Percentiles rank a stretch among this genome's conserved stretches.
phyloP scores from a whole-genome alignment of 2,888 invertebrate species.

The Myopa tessellatipennis region DNA sequence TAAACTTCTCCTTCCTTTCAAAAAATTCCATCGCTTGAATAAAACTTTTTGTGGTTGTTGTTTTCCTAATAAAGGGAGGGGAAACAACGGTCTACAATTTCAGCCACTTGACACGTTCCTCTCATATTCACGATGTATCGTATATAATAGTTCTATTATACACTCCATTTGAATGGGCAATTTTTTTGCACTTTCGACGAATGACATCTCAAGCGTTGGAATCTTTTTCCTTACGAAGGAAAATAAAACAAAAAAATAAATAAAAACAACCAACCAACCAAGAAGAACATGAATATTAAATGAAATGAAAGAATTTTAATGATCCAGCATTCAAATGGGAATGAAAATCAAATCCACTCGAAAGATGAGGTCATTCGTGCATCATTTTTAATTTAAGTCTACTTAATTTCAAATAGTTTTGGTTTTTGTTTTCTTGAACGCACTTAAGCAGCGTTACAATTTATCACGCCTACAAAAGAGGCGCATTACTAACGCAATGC shows the following conservation, averaged over 20 bases:
- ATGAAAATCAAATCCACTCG: conserved; percentile 3
- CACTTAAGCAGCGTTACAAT: background rate
- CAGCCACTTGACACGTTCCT: too few species aligned
- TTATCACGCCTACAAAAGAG: background rate
- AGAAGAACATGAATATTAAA: background rate
- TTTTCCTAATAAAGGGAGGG: too few species aligned
- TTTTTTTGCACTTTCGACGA: too few species aligned
- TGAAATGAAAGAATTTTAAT: background rate
- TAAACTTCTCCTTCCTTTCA: too few species aligned
- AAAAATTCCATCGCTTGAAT: too few species aligned
- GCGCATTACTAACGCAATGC: background rate
- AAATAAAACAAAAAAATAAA: background rate
- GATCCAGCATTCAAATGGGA: too few species aligned
- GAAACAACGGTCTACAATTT: too few species aligned
- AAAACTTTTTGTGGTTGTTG: too few species aligned
- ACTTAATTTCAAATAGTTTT: background rate
- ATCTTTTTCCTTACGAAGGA: background rate
- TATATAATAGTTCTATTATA: too few species aligned
- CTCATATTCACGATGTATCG: too few species aligned
- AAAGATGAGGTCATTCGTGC: conserved; percentile 14
- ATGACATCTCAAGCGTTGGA: background rate
- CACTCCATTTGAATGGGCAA: too few species aligned
- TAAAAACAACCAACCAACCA: background rate
- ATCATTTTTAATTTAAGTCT: background rate
- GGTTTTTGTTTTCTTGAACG: background rate